phyloP scores from a whole-genome alignment of 1,140 invertebrate species.

The Trachelipus rathkii region DNA sequence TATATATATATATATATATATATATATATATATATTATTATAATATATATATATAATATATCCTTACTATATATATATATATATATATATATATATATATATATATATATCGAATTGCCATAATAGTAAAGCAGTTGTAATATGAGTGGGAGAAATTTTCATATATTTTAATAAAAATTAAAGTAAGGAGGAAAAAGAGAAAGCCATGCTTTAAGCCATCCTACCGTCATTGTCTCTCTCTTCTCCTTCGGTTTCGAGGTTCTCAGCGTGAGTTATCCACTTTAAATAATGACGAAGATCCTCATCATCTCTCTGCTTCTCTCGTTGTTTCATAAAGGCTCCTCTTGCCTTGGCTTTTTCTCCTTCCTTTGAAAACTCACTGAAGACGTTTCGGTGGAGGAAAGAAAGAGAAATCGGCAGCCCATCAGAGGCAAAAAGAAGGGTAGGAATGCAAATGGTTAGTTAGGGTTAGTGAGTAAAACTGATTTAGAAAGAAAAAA shows the following conservation, averaged over 20 bases:
- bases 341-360: slow-evolving; percentile 65
- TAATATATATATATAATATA: slow-evolving; percentile 21
- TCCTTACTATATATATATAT: too few species aligned
- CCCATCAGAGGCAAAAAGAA: background rate
- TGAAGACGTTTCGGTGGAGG: slow-evolving; percentile 43
- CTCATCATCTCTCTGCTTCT: slow-evolving; percentile 64
- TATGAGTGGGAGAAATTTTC: background rate
- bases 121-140: background rate
- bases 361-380: slow-evolving; percentile 67
- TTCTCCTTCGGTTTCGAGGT: slow-evolving; percentile 57
- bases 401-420: background rate
- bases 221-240: slow-evolving; percentile 45
- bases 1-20: slow-evolving; percentile 33
- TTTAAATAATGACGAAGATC: slow-evolving; percentile 64
- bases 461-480: background rate
- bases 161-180: background rate
- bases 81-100: slow-evolving; percentile 18
- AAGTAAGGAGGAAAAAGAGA: background rate
- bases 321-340: slow-evolving; percentile 63
- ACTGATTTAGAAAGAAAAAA: too few species aligned
- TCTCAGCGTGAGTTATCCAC: slow-evolving; percentile 67
- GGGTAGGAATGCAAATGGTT: background rate
- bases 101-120: background rate
- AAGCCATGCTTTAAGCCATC: slow-evolving; percentile 12
- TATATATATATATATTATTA: slow-evolving; percentile 30